Evolutionary conservation across 2,888 invertebrate species (phyloP), one percentile per base, ranked within the genome.

Genomic region (Orthonevra nobilis): DNA sequence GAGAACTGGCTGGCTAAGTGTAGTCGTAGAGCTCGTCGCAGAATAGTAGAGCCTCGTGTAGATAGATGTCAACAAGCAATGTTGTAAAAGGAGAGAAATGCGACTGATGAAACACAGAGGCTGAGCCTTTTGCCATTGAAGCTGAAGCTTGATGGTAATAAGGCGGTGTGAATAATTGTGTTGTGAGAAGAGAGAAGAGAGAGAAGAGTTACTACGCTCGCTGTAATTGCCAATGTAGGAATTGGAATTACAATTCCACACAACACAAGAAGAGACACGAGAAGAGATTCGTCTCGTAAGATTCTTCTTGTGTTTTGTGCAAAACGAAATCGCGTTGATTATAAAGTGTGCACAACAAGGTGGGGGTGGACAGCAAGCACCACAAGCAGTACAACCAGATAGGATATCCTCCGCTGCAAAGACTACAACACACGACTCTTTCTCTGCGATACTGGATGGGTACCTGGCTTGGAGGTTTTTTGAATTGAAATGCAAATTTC

Each of bases 21-120:
- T 72, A 66, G 66, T 66, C 73, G 73, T 61, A 66, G 66, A 72
- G 46, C 77, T 54, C n/a, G n/a, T n/a, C n/a, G n/a, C n/a, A n/a
- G n/a, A n/a, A n/a, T n/a, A n/a, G n/a, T n/a, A n/a, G n/a, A n/a
- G n/a, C n/a, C n/a, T n/a, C n/a, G n/a, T n/a, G n/a, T n/a, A n/a
- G n/a, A n/a, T 52, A 73, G 60, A 79, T 73, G 73, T 68, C 73
- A 73, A 68, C 61, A 61, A 68, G 60, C 36, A 63, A 66, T 48
- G 60, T 44, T 70, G 70, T 63, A 66, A 52, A 48, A 54, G 74
- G 73, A 66, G 66, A 58, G 68, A 52, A n/a, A n/a, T n/a, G n/a
- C n/a, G n/a, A n/a, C n/a, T n/a, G n/a, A n/a, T n/a, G n/a, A n/a
- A n/a, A n/a, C n/a, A n/a, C n/a, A n/a, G n/a, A n/a, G n/a, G n/a